These are phyloP conservation scores for Knipowitschia caucasica DNA, from an alignment of 2,797 vertebrate species.

Conservation along the genomic window DNA sequence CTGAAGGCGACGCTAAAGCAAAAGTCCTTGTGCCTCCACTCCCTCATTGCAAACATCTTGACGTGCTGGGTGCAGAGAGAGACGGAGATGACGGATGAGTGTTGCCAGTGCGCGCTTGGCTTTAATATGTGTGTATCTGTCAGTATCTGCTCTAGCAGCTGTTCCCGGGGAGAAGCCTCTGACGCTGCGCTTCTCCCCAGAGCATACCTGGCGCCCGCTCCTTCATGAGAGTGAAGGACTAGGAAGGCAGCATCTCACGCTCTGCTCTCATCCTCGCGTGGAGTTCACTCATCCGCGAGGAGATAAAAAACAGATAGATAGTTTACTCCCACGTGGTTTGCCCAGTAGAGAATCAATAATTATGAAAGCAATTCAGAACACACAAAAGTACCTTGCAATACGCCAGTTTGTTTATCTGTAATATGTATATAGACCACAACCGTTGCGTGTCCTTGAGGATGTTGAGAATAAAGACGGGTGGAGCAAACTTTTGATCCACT, in stretches of 20 bases:
- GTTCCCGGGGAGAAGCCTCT: constrained; percentile 38
- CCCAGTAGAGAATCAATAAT: background rate
- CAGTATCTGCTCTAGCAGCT: constrained; percentile 46
- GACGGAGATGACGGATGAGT: constrained; percentile 4
- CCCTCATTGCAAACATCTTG: background rate
- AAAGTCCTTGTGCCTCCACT: background rate
- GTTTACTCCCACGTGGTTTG: background rate
- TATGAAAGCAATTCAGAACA: background rate
- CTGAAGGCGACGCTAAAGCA: background rate
- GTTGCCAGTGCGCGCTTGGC: constrained; percentile 14
- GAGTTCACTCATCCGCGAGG: background rate
- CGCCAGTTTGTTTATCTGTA: background rate
- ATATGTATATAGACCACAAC: background rate
- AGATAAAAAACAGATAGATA: background rate
- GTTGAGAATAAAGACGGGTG: too few species aligned
- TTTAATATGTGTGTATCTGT: constrained; percentile 24
- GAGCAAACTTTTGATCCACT: too few species aligned
- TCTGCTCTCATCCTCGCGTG: background rate
- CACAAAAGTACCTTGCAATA: background rate
- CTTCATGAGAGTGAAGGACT: constrained; percentile 12
- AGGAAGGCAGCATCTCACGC: constrained; percentile 3
- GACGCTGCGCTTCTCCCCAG: constrained; percentile 36
- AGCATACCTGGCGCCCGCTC: constrained; percentile 26
- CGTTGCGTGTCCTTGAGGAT: too few species aligned
- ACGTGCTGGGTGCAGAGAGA: constrained; percentile 8